Conservation (phyloP, 1,140 invertebrate species). For the Trichoplusia ni region DNA sequence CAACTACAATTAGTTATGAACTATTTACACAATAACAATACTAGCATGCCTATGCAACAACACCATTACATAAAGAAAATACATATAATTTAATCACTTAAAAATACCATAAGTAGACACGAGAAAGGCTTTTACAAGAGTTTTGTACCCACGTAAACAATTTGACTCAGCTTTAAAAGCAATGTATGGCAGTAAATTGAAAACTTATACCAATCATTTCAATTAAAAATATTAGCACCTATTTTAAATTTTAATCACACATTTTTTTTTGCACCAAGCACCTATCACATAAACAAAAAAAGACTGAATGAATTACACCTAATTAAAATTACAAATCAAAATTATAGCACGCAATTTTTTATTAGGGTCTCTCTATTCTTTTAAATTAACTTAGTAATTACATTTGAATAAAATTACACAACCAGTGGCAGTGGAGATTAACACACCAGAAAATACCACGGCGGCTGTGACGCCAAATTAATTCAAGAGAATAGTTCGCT, state of each 20-base stretch:
- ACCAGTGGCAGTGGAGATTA: no score
- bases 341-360: not conserved
- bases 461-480: no score
- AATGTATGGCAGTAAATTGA: constrained; percentile 8
- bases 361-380: no score
- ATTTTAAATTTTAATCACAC: constrained; percentile 16
- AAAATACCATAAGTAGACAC: not conserved
- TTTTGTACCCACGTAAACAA: not conserved
- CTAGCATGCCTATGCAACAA: constrained; percentile 8
- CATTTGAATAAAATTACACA: no score
- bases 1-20: not conserved
- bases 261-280: constrained; percentile 5
- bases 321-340: not conserved
- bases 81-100: not conserved
- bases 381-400: no score
- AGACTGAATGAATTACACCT: constrained; percentile 2
- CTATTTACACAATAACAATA: constrained; percentile 14
- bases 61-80: constrained; percentile 2
- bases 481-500: no score
- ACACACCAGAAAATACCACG: no score
- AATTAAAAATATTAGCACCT: constrained; percentile 17
- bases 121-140: not conserved
- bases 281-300: constrained; percentile 20
- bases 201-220: not conserved
- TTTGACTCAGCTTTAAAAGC: constrained; percentile 15